Evolutionary conservation across 2,113 vertebrate species (phyloP).

Genomic region (Microcebus lehilahytsara): DNA sequence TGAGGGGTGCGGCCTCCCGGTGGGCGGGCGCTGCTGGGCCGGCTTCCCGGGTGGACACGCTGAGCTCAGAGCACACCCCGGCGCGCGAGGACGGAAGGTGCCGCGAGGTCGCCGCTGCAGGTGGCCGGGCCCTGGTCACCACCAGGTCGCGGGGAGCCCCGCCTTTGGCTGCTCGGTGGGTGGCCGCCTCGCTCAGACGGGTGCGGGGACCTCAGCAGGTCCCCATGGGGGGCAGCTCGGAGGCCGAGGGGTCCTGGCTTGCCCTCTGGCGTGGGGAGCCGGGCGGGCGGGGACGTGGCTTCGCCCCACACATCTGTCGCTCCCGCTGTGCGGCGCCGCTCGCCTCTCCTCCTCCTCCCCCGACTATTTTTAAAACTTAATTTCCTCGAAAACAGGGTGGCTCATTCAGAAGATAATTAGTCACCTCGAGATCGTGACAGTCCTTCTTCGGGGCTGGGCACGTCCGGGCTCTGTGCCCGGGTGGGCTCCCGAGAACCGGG

Average conservation of each 20-base stretch:
- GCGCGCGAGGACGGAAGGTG: neutral
- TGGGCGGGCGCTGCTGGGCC: too few species aligned
- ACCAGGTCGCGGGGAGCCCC: neutral
- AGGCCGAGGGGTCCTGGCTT: neutral
- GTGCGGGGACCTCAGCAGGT: neutral
- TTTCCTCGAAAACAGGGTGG: conserved; percentile 48
- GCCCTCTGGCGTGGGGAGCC: neutral
- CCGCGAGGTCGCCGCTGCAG: too few species aligned
- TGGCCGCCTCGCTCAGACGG: neutral
- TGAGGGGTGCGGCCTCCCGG: neutral
- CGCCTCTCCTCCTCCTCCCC: neutral
- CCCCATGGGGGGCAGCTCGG: neutral
- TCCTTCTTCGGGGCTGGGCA: neutral
- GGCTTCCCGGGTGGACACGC: neutral
- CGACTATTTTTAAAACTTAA: conserved; percentile 63
- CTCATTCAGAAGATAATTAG: neutral
- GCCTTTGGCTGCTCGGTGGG: neutral
- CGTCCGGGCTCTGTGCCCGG: neutral
- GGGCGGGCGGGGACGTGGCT: neutral
- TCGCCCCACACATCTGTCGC: too few species aligned
- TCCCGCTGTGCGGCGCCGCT: fast-evolving
- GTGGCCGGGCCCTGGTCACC: fast-evolving
- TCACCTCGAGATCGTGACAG: neutral
- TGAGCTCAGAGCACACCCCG: neutral
- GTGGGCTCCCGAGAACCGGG: neutral